Evolutionary conservation across 2,888 invertebrate genomes (phyloP).

Genomic region (Didymodactylos carnosus): DNA sequence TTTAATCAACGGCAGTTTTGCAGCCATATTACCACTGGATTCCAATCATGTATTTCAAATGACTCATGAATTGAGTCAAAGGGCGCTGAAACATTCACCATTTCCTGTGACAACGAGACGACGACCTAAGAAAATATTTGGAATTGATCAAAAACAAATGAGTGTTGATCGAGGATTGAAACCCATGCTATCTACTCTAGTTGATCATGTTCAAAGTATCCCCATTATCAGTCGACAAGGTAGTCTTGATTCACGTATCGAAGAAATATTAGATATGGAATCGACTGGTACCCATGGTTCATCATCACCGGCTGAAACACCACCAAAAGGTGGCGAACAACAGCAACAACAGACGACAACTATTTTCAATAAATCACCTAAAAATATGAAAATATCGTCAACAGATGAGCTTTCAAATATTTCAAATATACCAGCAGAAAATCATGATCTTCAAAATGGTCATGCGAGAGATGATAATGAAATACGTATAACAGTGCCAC

Average conservation of each 20-base stretch:
- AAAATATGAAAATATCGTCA: background rate
- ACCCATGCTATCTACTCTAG: background rate
- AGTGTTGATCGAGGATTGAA: background rate
- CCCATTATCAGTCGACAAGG: background rate
- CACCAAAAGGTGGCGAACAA: no score
- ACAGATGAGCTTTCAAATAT: background rate
- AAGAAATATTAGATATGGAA: background rate
- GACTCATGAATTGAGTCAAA: constrained; percentile 4
- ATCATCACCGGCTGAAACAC: no score
- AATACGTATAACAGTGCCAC: background rate
- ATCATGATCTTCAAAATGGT: no score
- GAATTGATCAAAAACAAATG: background rate
- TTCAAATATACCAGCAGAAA: no score
- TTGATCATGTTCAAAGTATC: no score
- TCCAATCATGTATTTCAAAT: background rate
- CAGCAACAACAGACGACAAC: no score
- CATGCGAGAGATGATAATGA: no score
- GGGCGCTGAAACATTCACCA: constrained; percentile 2
- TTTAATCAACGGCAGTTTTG: constrained; percentile 12
- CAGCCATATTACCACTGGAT: constrained; percentile 1
- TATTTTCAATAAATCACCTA: background rate
- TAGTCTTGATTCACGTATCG: background rate
- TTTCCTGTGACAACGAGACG: constrained; percentile 9
- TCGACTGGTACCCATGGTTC: no score
- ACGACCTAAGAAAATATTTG: background rate